Base-by-base conservation (phyloP, 1,140 invertebrate genomes). In the Goniozus legneri region DNA sequence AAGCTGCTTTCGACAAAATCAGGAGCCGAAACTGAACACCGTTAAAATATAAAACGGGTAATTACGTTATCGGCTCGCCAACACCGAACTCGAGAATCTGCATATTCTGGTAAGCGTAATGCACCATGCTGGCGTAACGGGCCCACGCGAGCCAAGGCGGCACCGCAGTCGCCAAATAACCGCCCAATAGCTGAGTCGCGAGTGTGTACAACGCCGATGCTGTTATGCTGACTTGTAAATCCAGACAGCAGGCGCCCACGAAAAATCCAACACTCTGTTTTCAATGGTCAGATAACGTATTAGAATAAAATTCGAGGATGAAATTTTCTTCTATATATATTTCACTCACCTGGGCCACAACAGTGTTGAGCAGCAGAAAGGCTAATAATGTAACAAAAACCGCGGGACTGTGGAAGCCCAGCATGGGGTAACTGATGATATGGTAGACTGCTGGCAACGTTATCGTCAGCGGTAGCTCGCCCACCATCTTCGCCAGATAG, bases 101-200 rank as follows among this genome's bases (percentile, higher is more conserved):
- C 87, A 91, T 89, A 65, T 89, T 90, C 65, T 90, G 85, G 67
- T 87, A 92, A 37, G 88, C 88, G 69, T 91, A 92, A 66, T 91
- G 86, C 12, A 91, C 85, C 82, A 92, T 86, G 27, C 83, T 84
- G 35, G 85, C 77, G 62, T 90, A 90, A 47, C 84, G 82, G 58
- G 88, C 81, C 88, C 88, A 91, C 48, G 83, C 82, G n/a, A 92
- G 65, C 82, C 87, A 89, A 33, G 80, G 72, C 24, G 88, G 87
- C 48, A 92, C 85, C 54, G 85, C 83, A 20, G 87, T 86, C 12
- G 88, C 86, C 47, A 91, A 78, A 71, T 88, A 92, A 19, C 88
- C 89, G 47, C 89, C 89, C 66, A 91, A 84, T 21, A 92, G 73
- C 76, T 91, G 89, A 13, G 86, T 89, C 32, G 84, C 84, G 52